Conservation (phyloP, 2,888 invertebrate genomes). For the Dasypogon diadema region DNA sequence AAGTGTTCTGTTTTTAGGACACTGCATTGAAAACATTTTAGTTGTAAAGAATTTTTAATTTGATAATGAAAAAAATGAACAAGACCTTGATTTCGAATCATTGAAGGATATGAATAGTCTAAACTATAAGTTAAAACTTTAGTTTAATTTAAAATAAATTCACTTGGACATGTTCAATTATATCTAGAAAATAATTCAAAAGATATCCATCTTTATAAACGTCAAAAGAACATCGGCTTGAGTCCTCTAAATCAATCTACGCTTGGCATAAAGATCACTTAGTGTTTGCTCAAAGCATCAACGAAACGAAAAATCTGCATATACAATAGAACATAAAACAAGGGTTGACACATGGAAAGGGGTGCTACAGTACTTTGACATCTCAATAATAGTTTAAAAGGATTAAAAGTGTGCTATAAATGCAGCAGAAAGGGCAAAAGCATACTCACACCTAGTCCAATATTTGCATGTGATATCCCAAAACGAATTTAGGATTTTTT, state of each 20-base stretch:
- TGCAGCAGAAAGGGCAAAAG: neutral
- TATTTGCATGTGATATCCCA: constrained; percentile 48
- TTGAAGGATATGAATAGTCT: too few relatives aligned
- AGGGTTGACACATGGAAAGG: constrained; percentile 30
- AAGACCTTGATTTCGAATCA: too few relatives aligned
- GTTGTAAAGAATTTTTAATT: too few relatives aligned
- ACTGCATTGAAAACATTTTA: too few relatives aligned
- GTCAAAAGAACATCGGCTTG: constrained; percentile 46
- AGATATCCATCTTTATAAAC: constrained; percentile 32
- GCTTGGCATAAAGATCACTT: constrained; percentile 40
- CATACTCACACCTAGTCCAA: constrained; percentile 45
- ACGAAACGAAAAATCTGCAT: constrained; percentile 50
- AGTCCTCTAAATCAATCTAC: constrained; percentile 38
- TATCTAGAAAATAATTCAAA: neutral
- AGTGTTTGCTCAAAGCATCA: constrained; percentile 42
- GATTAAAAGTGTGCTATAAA: constrained; percentile 18
- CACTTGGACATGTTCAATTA: too few relatives aligned
- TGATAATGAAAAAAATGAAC: too few relatives aligned
- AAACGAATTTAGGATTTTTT: constrained; percentile 26
- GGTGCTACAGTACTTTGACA: constrained; percentile 39
- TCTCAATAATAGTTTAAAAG: constrained; percentile 47
- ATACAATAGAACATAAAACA: constrained; percentile 42
- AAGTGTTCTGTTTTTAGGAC: too few relatives aligned
- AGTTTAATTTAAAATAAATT: too few relatives aligned
- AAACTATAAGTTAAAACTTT: too few relatives aligned